Evolutionary conservation across 2,797 vertebrate genomes (phyloP).

Genomic region (Ciconia nigra): DNA sequence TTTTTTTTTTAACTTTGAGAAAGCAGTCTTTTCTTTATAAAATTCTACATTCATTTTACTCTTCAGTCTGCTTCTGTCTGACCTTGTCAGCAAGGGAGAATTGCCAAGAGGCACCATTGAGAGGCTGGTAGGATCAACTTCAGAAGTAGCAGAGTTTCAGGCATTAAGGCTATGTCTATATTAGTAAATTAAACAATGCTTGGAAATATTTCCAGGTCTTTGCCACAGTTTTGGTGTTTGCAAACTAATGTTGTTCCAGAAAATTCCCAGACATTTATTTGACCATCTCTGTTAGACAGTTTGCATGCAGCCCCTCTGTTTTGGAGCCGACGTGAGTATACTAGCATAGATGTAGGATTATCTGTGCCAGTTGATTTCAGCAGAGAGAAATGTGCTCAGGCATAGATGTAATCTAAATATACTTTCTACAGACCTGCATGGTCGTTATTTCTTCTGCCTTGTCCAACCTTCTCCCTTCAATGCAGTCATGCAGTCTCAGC

Average conservation of each 20-base stretch:
- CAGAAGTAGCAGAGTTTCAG: constrained; percentile 25
- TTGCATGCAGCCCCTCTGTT: background rate
- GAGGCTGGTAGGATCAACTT: background rate
- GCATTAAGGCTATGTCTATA: background rate
- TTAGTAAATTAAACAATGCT: constrained; percentile 14
- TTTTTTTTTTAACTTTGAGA: constrained; percentile 1
- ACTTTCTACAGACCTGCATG: background rate
- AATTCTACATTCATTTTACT: constrained; percentile 36
- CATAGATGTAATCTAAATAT: background rate
- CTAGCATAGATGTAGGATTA: background rate
- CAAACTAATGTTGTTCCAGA: background rate
- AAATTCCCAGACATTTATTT: background rate
- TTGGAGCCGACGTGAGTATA: accelerated
- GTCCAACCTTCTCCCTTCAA: background rate
- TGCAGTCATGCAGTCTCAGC: background rate
- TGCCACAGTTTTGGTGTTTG: background rate
- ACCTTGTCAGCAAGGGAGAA: constrained; percentile 58
- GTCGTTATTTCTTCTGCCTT: background rate
- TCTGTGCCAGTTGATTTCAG: background rate
- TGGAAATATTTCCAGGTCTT: background rate
- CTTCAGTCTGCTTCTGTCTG: constrained; percentile 1
- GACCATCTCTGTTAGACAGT: background rate
- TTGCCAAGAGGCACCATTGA: background rate
- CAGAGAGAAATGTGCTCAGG: background rate
- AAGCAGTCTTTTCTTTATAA: constrained; percentile 26